Conservation (phyloP, 2,888 invertebrate species). For the Helleia helle region DNA sequence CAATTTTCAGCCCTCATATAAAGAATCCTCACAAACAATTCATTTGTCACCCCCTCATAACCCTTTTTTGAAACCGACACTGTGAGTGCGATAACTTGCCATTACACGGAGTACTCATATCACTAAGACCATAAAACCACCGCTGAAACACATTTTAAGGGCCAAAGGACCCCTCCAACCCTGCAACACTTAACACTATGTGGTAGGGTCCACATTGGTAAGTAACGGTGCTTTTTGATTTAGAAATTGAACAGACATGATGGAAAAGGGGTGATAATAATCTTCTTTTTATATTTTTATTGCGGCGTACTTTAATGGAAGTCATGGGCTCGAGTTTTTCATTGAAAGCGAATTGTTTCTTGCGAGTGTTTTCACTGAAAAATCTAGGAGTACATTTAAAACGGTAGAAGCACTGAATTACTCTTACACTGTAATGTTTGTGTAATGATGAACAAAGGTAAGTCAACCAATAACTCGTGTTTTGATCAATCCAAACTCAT, state of each 20-base stretch:
- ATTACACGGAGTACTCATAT: conserved; percentile 15
- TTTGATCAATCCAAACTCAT: no score
- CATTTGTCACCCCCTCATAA: background rate
- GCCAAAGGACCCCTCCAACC: background rate
- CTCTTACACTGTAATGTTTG: no score
- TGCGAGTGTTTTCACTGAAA: no score
- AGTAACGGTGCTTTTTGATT: background rate
- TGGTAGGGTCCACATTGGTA: background rate
- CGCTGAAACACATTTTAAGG: conserved; percentile 12
- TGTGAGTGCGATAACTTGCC: conserved; percentile 16
- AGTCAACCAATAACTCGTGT: no score
- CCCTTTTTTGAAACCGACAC: background rate
- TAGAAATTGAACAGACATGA: background rate
- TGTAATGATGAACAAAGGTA: no score
- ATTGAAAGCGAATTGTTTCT: no score
- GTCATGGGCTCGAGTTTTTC: background rate
- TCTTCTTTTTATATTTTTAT: background rate
- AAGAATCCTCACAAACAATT: no score
- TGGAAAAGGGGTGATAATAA: background rate
- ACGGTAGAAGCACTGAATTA: no score
- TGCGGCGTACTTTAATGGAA: background rate
- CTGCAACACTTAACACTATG: background rate
- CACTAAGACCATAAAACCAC: conserved; percentile 15
- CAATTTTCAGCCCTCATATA: no score
- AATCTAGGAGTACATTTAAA: no score